Conservation (phyloP, 2,797 vertebrate genomes). For the Epinephelus awoara region DNA sequence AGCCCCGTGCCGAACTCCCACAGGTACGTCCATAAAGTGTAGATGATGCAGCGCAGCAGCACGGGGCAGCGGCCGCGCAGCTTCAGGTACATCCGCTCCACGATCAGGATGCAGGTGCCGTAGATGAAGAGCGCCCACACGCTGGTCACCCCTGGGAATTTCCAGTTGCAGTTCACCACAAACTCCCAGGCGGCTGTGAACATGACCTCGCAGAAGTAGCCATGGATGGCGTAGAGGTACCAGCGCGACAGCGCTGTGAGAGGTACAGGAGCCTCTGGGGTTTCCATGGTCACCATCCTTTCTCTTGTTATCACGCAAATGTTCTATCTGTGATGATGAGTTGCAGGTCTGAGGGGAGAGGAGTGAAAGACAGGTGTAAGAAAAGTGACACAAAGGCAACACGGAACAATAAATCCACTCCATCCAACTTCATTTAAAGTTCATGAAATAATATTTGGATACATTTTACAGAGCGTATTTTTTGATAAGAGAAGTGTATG, state of each 20-base stretch:
- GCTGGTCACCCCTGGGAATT: conserved; percentile 97
- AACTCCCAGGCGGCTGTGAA: conserved; percentile 99
- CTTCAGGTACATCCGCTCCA: conserved; percentile 95
- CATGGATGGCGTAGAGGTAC: conserved; percentile 99
- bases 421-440: not conserved
- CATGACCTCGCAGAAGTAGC: conserved; percentile 99
- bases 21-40: conserved; percentile 97
- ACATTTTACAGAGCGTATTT: too few species aligned
- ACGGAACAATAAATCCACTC: not conserved
- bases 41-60: conserved; percentile 94
- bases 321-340: not conserved
- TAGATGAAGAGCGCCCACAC: conserved; percentile 99
- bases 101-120: conserved; percentile 97
- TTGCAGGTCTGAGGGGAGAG: conserved; percentile 49
- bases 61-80: conserved; percentile 91
- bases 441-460: not conserved
- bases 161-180: conserved; percentile 97
- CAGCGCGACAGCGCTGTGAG: conserved; percentile 94
- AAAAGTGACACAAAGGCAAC: not conserved
- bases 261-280: conserved; percentile 85
- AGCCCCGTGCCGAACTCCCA: conserved; percentile 98
- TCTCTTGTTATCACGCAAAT: conserved; percentile 1
- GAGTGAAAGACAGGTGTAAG: not conserved
- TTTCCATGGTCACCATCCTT: conserved; percentile 80
- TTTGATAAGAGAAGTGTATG: too few species aligned